Evolutionary conservation across 2,113 vertebrate genomes (phyloP), one percentile per base, ranked within the genome.

Genomic region (Albula glossodonta): DNA sequence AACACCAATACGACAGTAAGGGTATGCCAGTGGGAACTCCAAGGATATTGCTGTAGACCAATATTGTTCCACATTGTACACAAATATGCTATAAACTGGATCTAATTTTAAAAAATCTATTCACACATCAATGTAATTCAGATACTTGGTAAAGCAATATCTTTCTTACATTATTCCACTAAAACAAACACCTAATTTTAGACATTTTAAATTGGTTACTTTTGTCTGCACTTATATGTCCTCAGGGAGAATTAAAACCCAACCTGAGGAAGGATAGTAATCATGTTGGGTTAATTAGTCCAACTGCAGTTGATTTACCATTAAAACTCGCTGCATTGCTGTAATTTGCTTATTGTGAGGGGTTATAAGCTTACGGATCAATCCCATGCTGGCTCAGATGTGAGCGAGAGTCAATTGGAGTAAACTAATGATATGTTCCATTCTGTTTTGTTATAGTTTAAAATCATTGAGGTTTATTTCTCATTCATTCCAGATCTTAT

Each of bases 111-210:
- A 41, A 41, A 41, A 41, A 41, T 0, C 31, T 41, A 1, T 41
- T 41, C 31, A 41, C 0, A 41, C 12, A 56, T 56, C 7, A 56
- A 8, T 74, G 7, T 25, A 5, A 31, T 74, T 74, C 70, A 70
- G 4, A 70, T 17, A 19, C 4, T 4, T 56, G 53, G 7, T 56
- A 6, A 6, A 9, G 53, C 12, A 9, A 9, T 31, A 9, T 31
- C 31, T 74, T 53, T 53, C 41, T 82, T 19, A 9, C 77, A 70
- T 85, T 84, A 31, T 50, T 83, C 17, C 22, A 56, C 6, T 50
- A n/a, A 53, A 81, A 80, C 83, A 89, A 85, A 41, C 9, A 56
- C 86, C 41, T 77, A 84, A 84, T 88, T 11, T 51, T 57, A 19
- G 48, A 81, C n/a, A 57, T 83, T 84, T 8, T 70, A 79, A 86